phyloP scores from a whole-genome alignment of 1,140 invertebrate genomes.

The Zaprionus lachaisei region DNA sequence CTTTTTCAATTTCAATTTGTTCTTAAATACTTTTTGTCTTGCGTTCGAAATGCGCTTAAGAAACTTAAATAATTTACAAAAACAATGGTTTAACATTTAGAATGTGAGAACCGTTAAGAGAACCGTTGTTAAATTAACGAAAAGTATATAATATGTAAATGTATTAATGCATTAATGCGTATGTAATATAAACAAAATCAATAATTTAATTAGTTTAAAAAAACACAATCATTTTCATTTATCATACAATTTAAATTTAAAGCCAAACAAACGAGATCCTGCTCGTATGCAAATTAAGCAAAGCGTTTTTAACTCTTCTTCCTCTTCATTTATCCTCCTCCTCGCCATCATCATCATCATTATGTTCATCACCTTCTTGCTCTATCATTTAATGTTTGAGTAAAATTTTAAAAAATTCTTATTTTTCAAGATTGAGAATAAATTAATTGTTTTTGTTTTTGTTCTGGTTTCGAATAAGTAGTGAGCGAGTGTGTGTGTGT shows the following conservation, averaged over 20 bases:
- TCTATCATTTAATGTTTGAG: conserved; percentile 43
- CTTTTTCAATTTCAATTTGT: conserved; percentile 59
- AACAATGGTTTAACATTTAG: conserved; percentile 75
- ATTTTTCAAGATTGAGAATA: conserved; percentile 61
- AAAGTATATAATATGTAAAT: conserved; percentile 19
- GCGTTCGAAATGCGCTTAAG: conserved; percentile 72
- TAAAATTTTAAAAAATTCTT: conserved; percentile 40
- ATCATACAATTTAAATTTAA: conserved; percentile 61
- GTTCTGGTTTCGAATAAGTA: conserved; percentile 59
- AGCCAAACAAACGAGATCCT: conserved; percentile 84
- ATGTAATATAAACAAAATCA: conserved; percentile 31
- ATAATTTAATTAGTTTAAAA: conserved; percentile 71
- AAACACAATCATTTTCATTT: conserved; percentile 55
- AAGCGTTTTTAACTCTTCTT: conserved; percentile 48
- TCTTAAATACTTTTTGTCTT: conserved; percentile 77
- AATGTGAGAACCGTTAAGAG: conserved; percentile 68
- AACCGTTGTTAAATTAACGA: conserved; percentile 33
- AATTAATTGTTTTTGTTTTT: conserved; percentile 64
- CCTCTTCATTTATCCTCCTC: conserved; percentile 15
- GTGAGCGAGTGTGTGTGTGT: conserved; percentile 18
- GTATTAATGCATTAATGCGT: background rate
- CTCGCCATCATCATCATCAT: background rate
- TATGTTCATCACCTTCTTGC: background rate
- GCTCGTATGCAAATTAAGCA: conserved; percentile 77
- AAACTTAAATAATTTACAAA: conserved; percentile 74